Evolutionary conservation across 2,888 invertebrate species (phyloP), one percentile per base, ranked within the genome.

Genomic region (Drosophila prolongata): DNA sequence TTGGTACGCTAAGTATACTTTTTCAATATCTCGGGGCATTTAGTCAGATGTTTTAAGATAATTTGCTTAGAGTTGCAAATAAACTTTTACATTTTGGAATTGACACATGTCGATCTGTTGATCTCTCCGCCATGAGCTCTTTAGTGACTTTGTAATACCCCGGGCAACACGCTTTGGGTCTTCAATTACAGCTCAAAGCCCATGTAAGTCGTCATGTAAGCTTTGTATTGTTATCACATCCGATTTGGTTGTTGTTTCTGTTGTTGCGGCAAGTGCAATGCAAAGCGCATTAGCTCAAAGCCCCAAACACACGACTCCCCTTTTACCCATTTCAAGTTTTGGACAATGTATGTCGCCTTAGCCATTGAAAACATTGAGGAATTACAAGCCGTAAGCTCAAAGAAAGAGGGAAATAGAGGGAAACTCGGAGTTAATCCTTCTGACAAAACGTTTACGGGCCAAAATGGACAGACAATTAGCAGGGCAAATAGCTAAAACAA

Each of bases 281-380:
- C 72, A 84, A 84, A 84, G 88, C 83, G 83, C 83, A 84, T 84
- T 84, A 84, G 62, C 58, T 67, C 70, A 79, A 58, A 69, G 83
- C 79, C 86, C 79, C 59, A 70, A 75, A 68, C 70, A 67, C 47
- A 30, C 6, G 6, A 42, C 57, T 34, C 24, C 9, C 53, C 35
- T 37, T 47, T 66, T 81, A 76, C 77, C 85, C 88, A 73, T 77
- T 79, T 82, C 80, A 87, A 78, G 79, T 66, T 62, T 71, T 71
- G 79, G 88, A 79, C 85, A 87, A 84, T 87, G 86, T 76, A 68
- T 82, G 83, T 88, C 88, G 89, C 76, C 85, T 83, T 80, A 80
- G 77, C 53, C 77, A 78, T 62, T 38, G 73, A 72, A 62, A 82
- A 78, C 88, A 88, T 65, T 82, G 78, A 70, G 77, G 83, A 73